These are phyloP conservation scores for Sesamia inferens DNA, from an alignment of 2,888 invertebrate species.

Conservation along the genomic window DNA sequence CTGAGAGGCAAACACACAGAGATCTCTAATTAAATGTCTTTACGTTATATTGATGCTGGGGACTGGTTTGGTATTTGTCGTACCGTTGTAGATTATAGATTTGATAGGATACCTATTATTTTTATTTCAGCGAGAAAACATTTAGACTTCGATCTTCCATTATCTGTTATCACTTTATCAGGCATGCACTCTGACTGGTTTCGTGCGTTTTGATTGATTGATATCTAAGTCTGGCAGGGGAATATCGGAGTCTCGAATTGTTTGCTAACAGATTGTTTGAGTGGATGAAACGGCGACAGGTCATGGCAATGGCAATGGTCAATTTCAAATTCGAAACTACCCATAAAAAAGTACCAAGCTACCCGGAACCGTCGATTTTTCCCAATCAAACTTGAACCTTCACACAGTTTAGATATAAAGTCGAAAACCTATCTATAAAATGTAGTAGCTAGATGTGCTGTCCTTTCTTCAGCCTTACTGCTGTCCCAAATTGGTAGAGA, in stretches of 20 bases:
- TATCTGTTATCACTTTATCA: not conserved
- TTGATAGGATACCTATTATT: not conserved
- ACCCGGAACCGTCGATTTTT: no score
- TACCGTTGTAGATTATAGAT: not conserved
- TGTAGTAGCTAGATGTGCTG: no score
- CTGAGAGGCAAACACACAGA: constrained; percentile 58
- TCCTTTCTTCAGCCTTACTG: not conserved
- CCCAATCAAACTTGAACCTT: no score
- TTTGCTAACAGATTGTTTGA: no score
- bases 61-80: constrained; percentile 9
- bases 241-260: no score
- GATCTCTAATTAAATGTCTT: constrained; percentile 67
- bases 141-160: not conserved
- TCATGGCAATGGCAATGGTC: no score
- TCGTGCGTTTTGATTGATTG: not conserved
- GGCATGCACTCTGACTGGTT: not conserved
- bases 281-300: no score
- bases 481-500: not conserved
- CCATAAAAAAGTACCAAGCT: no score
- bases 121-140: no score
- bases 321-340: not conserved
- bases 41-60: constrained; percentile 43
- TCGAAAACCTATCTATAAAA: no score
- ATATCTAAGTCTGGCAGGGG: no score
- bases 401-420: no score